These are phyloP conservation scores for Gymnoscelis rufifasciata DNA, from an alignment of 2,888 invertebrate species.

Conservation along the genomic window DNA sequence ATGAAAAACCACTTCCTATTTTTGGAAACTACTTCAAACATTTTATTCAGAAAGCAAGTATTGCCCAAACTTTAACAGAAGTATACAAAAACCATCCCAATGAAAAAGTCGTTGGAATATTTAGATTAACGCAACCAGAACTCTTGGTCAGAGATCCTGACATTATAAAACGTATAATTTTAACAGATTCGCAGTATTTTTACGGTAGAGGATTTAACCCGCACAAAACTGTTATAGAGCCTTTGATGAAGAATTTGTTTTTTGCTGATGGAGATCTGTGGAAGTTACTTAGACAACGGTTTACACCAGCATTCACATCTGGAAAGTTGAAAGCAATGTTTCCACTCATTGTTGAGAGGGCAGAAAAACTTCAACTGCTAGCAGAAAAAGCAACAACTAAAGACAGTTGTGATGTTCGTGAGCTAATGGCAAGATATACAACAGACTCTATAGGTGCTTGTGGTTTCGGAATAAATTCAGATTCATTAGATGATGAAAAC, in stretches of 20 bases:
- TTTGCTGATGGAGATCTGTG: constrained; percentile 53
- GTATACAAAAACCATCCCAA: constrained; percentile 44
- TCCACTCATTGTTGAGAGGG: constrained; percentile 49
- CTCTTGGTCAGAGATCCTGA: constrained; percentile 49
- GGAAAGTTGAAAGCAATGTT: constrained; percentile 57
- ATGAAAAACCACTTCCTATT: constrained; percentile 40
- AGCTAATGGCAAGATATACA: constrained; percentile 54
- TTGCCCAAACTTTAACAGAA: constrained; percentile 37
- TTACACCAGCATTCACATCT: constrained; percentile 53
- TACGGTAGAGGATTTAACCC: constrained; percentile 43
- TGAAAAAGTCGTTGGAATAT: constrained; percentile 47
- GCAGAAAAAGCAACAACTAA: constrained; percentile 22
- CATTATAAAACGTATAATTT: constrained; percentile 42
- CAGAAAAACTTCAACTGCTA: constrained; percentile 40
- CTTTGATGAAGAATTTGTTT: constrained; percentile 47
- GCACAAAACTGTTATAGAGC: constrained; percentile 42
- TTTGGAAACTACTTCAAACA: constrained; percentile 37
- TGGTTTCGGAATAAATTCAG: constrained; percentile 48
- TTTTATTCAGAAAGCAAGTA: constrained; percentile 35
- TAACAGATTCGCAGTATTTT: constrained; percentile 45
- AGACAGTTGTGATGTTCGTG: constrained; percentile 39
- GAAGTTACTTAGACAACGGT: constrained; percentile 49
- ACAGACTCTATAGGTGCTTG: constrained; percentile 55
- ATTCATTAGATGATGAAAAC: constrained; percentile 45
- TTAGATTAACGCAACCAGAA: constrained; percentile 36